These are phyloP conservation scores for Pissodes strobi DNA, from an alignment of 1,140 invertebrate genomes.

Conservation along the genomic window DNA sequence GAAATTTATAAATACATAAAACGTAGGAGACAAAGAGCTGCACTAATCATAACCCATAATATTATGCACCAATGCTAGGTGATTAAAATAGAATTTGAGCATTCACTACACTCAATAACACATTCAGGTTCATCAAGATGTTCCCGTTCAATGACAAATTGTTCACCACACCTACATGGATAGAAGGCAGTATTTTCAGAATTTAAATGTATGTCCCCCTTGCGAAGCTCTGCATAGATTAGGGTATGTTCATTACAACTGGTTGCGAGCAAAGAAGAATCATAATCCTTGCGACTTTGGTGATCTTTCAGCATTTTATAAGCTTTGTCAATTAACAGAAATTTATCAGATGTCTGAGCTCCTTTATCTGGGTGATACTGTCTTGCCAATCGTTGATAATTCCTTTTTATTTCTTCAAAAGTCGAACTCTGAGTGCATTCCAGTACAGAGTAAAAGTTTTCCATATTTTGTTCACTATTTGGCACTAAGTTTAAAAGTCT, in stretches of 20 bases:
- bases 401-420: constrained; percentile 64
- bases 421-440: constrained; percentile 60
- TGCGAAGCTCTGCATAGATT: constrained; percentile 62
- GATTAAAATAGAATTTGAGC: constrained; percentile 67
- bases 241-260: constrained; percentile 60
- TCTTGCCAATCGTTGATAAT: constrained; percentile 64
- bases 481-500: no score
- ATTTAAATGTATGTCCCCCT: constrained; percentile 59
- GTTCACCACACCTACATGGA: constrained; percentile 67
- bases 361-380: constrained; percentile 69
- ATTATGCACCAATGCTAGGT: constrained; percentile 29
- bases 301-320: constrained; percentile 65
- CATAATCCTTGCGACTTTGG: constrained; percentile 62
- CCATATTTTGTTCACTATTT: not conserved
- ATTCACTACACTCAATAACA: constrained; percentile 66
- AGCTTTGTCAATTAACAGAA: constrained; percentile 64
- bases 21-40: no score
- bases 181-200: constrained; percentile 58
- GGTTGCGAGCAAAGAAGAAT: constrained; percentile 59
- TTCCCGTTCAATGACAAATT: constrained; percentile 60
- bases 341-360: constrained; percentile 51
- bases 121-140: constrained; percentile 57
- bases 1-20: no score
- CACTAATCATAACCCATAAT: not conserved
- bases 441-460: constrained; percentile 65